Evolutionary conservation across 2,797 vertebrate genomes (phyloP), one percentile per base, ranked within the genome.

Genomic region (Pantherophis alleghaniensis): DNA sequence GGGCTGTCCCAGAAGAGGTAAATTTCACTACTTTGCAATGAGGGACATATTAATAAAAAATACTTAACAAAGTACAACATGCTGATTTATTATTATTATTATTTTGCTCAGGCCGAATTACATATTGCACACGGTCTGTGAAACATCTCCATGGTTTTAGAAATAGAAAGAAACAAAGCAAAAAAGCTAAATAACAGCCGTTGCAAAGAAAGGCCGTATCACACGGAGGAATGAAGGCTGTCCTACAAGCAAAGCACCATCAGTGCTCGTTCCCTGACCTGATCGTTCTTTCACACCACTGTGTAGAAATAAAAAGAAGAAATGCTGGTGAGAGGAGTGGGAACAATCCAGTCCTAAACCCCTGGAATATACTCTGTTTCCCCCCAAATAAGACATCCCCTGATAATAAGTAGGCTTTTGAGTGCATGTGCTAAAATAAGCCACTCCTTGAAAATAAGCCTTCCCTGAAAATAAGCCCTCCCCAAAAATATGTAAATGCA

Each of bases 1-100:
- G 98, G 90, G 99, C 99, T 2, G 99, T 99, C 97, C 99, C 99
- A 1, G 99, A 99, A 96, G 99, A 99, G 99, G 99, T 99, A 98
- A 97, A 96, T 94, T 83, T 93, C 92, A 96, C 91, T 60, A 51
- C 94, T 42, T 88, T 60, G 51, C 59, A 94, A 93, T 93, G 93
- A 90, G 92, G 0, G 55, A 93, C 93, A 88, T 91, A 89, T 95
- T 93, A 96, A 95, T 97, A 91, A 95, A 57, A 96, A 93, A 93
- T 83, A 95, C 95, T 95, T 95, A 94, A 63, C 13, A 93, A 95
- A 83, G 94, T 92, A 91, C 91, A 59, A 92, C 95, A 51, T 87
- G 90, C 89, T 94, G 55, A 59, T 92, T 57, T 18, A 57, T 57
- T 16, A 57, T 57, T 55, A 55, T 55, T 57, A 57, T 57, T 12